Conservation (phyloP, 2,888 invertebrate species). For the Epistrophella euchroma region DNA sequence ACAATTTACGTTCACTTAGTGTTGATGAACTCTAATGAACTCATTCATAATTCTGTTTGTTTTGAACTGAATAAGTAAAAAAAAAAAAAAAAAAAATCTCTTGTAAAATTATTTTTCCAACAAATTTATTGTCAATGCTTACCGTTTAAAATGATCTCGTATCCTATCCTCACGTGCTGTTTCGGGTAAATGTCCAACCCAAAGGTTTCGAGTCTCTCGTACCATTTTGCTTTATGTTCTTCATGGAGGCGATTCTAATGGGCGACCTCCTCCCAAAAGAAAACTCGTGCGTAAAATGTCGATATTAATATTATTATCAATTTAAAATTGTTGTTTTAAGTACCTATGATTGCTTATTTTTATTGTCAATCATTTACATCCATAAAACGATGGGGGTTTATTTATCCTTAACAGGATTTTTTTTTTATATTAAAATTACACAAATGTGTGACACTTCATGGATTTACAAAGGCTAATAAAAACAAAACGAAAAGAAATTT, state of each 20-base stretch:
- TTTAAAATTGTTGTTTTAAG: slow-evolving; percentile 4
- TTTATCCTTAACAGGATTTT: slow-evolving; percentile 52
- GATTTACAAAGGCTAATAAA: slow-evolving; percentile 53
- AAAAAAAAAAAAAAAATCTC: too few species aligned
- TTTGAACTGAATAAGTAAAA: too few species aligned
- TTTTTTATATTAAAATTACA: slow-evolving; percentile 27
- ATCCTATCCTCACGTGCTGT: slow-evolving; percentile 99
- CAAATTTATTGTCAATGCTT: slow-evolving; percentile 82
- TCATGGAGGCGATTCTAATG: slow-evolving; percentile 86
- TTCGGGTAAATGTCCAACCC: slow-evolving; percentile 99
- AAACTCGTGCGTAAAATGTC: slow-evolving; percentile 51
- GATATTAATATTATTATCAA: slow-evolving; percentile 49
- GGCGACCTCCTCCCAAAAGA: slow-evolving; percentile 79
- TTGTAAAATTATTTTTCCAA: not conserved
- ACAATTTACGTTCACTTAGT: too few species aligned
- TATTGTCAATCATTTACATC: slow-evolving; percentile 63
- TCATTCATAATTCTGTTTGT: too few species aligned
- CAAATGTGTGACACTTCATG: slow-evolving; percentile 18
- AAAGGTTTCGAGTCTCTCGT: slow-evolving; percentile 99
- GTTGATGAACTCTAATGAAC: too few species aligned
- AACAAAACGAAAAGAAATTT: slow-evolving; percentile 35
- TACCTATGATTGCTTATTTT: slow-evolving; percentile 41
- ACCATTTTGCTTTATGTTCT: slow-evolving; percentile 99
- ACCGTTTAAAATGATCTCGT: slow-evolving; percentile 99
- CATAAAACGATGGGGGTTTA: slow-evolving; percentile 10